A percentile compares a stretch with the other conserved stretches of the same genome.
Conservation (phyloP, 2,797 vertebrate species). For the Esox masquinongy region DNA sequence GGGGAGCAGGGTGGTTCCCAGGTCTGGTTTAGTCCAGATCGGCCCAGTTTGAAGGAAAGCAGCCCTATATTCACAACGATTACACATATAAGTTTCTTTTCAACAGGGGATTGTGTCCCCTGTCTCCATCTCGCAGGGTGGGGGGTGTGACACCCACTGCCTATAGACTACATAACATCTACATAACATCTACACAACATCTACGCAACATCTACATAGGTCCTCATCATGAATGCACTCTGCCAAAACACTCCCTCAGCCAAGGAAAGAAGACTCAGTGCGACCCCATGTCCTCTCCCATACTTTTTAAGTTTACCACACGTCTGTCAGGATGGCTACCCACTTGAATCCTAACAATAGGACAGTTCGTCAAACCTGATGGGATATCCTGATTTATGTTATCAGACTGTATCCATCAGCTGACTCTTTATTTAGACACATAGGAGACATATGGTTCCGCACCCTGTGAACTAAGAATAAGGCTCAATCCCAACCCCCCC, state of each 20-base stretch:
- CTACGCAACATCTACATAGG: slow-evolving; percentile 49
- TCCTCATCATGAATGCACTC: not conserved
- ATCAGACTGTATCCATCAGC: slow-evolving; percentile 61
- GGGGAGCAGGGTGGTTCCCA: slow-evolving; percentile 11
- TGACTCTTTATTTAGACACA: slow-evolving; percentile 71
- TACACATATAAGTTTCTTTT: slow-evolving; percentile 10
- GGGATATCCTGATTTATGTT: slow-evolving; percentile 81
- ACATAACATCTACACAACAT: no score
- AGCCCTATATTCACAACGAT: not conserved
- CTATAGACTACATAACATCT: slow-evolving; percentile 46
- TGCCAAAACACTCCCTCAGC: slow-evolving; percentile 51
- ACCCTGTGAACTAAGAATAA: slow-evolving; percentile 42
- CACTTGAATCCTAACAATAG: slow-evolving; percentile 78
- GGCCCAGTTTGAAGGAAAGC: not conserved
- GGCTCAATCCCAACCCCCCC: not conserved
- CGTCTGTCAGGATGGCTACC: slow-evolving; percentile 72
- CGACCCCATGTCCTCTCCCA: slow-evolving; percentile 62
- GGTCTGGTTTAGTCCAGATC: slow-evolving; percentile 3
- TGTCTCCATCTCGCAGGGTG: slow-evolving; percentile 5
- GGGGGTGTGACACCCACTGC: slow-evolving; percentile 16
- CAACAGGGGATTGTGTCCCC: slow-evolving; percentile 14
- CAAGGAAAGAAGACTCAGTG: slow-evolving; percentile 33
- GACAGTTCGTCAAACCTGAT: slow-evolving; percentile 67
- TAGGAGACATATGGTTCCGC: slow-evolving; percentile 38
- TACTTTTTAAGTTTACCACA: slow-evolving; percentile 32